These are phyloP conservation scores for Rapana venosa DNA, from an alignment of 2,888 invertebrate genomes.

Conservation along the genomic window DNA sequence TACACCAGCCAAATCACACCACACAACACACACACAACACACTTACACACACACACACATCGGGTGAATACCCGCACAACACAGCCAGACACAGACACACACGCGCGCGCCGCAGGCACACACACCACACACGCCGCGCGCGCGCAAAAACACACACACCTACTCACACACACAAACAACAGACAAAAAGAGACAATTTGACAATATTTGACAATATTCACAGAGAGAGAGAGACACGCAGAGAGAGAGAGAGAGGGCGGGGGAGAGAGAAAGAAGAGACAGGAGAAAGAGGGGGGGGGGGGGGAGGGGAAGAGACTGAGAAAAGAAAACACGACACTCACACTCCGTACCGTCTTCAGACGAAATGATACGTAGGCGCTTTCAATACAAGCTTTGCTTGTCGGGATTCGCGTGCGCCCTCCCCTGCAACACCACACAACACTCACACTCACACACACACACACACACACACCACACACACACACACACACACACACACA, in stretches of 20 bases:
- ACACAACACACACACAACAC: slow-evolving; percentile 8
- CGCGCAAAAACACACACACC: not conserved
- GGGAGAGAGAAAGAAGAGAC: not conserved
- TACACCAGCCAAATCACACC: too few species aligned
- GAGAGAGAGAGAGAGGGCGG: not conserved
- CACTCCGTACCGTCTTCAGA: slow-evolving; percentile 67
- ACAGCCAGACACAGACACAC: not conserved
- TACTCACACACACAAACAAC: not conserved
- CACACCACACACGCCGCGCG: not conserved
- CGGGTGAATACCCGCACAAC: not conserved
- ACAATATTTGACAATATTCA: too few species aligned
- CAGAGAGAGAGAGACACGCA: not conserved
- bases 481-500: too few species aligned
- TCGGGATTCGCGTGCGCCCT: not conserved
- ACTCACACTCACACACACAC: not conserved
- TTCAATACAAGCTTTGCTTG: slow-evolving; percentile 72
- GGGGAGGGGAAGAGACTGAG: too few species aligned
- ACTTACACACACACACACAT: slow-evolving; percentile 6
- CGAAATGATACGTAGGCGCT: slow-evolving; percentile 77
- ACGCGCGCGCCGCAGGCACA: not conserved
- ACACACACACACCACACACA: too few species aligned
- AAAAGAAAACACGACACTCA: too few species aligned
- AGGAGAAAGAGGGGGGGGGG: too few species aligned
- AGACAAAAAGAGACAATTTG: not conserved
- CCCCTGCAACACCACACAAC: slow-evolving; percentile 29